These are phyloP conservation scores for Hirundichthys speculiger DNA, from an alignment of 2,113 vertebrate species.

Conservation along the genomic window DNA sequence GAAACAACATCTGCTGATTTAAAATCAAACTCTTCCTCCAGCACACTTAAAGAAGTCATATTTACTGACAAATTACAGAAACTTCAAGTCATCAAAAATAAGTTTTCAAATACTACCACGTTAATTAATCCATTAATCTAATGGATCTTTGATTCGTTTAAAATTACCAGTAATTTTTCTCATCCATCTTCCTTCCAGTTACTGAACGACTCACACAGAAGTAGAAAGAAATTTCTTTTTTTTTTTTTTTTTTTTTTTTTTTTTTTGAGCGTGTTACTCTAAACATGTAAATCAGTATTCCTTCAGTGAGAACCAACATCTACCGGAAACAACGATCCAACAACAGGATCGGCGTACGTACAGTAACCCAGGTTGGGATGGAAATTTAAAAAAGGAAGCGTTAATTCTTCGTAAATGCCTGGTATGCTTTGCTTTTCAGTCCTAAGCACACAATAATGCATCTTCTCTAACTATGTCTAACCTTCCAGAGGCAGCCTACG, in stretches of 20 bases:
- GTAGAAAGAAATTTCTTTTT: too few relatives aligned
- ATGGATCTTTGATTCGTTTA: too few relatives aligned
- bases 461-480: slow-evolving; percentile 78
- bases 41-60: neutral
- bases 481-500: slow-evolving; percentile 85
- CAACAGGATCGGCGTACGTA: slow-evolving; percentile 5
- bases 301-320: slow-evolving; percentile 68
- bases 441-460: slow-evolving; percentile 74
- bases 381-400: slow-evolving; percentile 71
- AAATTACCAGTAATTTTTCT: too few relatives aligned
- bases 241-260: too few relatives aligned
- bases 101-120: neutral
- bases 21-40: neutral
- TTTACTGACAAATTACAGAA: neutral
- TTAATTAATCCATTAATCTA: neutral
- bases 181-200: too few relatives aligned
- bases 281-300: slow-evolving; percentile 39
- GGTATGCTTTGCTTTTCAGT: slow-evolving; percentile 82
- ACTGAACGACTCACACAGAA: too few relatives aligned
- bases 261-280: too few relatives aligned
- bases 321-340: slow-evolving; percentile 26
- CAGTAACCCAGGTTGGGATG: neutral
- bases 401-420: slow-evolving; percentile 81
- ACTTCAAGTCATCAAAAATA: neutral
- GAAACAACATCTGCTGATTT: neutral